phyloP scores from a whole-genome alignment of 2,797 vertebrate species.

The Pangasius macronema region DNA sequence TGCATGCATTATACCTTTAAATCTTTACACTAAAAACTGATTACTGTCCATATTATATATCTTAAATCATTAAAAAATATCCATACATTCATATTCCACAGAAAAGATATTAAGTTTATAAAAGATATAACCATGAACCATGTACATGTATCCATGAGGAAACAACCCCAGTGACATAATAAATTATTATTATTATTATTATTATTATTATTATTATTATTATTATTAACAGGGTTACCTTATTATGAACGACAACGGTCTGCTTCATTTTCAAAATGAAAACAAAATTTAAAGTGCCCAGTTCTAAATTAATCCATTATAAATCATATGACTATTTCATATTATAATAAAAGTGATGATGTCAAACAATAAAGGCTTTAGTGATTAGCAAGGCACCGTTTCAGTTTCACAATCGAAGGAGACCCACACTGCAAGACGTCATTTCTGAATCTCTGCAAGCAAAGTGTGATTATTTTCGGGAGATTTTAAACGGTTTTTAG shows the following conservation, averaged over 20 bases:
- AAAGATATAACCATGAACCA: not conserved
- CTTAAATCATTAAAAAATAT: not conserved
- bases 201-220: too few relatives aligned
- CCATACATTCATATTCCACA: not conserved
- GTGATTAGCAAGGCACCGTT: not conserved
- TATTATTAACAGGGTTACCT: too few relatives aligned
- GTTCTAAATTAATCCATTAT: not conserved
- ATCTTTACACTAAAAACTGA: not conserved
- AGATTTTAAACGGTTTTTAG: conserved; percentile 58
- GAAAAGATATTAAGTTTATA: not conserved
- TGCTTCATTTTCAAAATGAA: not conserved
- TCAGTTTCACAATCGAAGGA: conserved; percentile 23
- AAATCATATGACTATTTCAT: not conserved
- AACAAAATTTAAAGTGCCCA: too few relatives aligned
- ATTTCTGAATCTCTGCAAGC: conserved; percentile 25
- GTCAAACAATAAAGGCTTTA: not conserved
- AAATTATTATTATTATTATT: too few relatives aligned
- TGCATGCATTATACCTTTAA: not conserved
- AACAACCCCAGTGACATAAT: not conserved
- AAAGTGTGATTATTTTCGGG: conserved; percentile 41
- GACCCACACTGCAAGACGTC: conserved; percentile 1
- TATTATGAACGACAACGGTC: too few relatives aligned
- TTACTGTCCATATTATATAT: not conserved
- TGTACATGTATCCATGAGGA: not conserved
- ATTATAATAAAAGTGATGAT: not conserved